phyloP scores from a whole-genome alignment of 2,797 vertebrate genomes.

The Urophycis tenuis region DNA sequence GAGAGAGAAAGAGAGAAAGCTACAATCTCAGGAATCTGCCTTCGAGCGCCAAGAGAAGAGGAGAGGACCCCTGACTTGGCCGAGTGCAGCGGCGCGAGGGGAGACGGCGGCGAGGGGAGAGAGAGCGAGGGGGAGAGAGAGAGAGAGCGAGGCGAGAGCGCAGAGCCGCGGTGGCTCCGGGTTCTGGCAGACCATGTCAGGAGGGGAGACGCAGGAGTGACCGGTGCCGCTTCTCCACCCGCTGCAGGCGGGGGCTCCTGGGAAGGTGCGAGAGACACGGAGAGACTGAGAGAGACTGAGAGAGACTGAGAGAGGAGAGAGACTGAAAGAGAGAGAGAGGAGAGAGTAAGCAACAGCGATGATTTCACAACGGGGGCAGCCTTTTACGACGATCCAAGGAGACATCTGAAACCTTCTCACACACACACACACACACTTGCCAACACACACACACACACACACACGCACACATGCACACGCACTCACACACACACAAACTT shows the following conservation, averaged over 20 bases:
- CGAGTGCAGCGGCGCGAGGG: constrained; percentile 36
- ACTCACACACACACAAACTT: neutral
- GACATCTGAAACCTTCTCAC: constrained; percentile 47
- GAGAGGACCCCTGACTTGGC: constrained; percentile 38
- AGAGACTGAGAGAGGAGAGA: neutral
- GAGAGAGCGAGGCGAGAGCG: constrained; percentile 35
- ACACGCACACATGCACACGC: constrained; percentile 15
- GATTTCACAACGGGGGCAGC: constrained; percentile 45
- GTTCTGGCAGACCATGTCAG: constrained; percentile 44
- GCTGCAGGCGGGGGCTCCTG: constrained; percentile 46
- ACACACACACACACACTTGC: neutral
- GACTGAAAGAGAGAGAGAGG: constrained; percentile 27
- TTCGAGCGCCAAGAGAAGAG: constrained; percentile 39
- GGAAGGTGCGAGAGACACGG: constrained; percentile 37
- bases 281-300: neutral
- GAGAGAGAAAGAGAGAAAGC: constrained; percentile 38
- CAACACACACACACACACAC: constrained; percentile 2
- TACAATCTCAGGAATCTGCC: constrained; percentile 36
- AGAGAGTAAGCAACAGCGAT: constrained; percentile 35
- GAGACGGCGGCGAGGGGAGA: constrained; percentile 11
- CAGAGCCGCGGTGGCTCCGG: constrained; percentile 9
- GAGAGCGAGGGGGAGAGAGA: neutral
- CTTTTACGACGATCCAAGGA: constrained; percentile 48
- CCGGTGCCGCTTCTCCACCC: constrained; percentile 45
- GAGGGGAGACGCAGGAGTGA: constrained; percentile 33